phyloP scores from a whole-genome alignment of 2,888 invertebrate species.

The Eristalinus aeneus region DNA sequence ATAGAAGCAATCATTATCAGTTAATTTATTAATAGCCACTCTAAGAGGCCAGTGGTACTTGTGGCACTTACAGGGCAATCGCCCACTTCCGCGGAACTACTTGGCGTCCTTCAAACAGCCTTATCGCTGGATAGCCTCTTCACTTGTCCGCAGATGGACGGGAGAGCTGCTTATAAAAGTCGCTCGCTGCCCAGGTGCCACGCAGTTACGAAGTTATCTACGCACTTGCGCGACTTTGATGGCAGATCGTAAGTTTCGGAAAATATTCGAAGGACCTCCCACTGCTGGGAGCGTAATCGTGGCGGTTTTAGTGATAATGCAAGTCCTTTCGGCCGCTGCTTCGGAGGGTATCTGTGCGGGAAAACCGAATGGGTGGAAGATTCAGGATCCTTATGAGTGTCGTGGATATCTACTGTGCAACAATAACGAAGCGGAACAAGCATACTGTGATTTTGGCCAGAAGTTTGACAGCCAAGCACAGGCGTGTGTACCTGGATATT shows the following conservation, averaged over 20 bases:
- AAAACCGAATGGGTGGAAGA: slow-evolving; percentile 38
- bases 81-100: slow-evolving; percentile 19
- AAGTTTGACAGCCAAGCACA: slow-evolving; percentile 38
- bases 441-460: slow-evolving; percentile 48
- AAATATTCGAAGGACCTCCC: not conserved
- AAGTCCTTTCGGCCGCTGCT: not conserved
- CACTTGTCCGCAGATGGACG: not conserved
- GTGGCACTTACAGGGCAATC: slow-evolving; percentile 14
- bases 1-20: not conserved
- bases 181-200: not conserved
- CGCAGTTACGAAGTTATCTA: not conserved
- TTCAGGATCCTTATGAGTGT: slow-evolving; percentile 68
- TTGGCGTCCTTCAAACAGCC: slow-evolving; percentile 28
- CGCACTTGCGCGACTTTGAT: not conserved
- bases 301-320: not conserved
- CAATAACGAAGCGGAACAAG: slow-evolving; percentile 8
- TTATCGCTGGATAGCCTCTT: slow-evolving; percentile 17
- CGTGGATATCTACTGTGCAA: slow-evolving; percentile 67
- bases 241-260: not conserved
- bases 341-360: slow-evolving; percentile 26
- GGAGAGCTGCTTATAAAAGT: not conserved
- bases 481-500: slow-evolving; percentile 65
- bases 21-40: not conserved
- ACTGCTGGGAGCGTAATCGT: not conserved
- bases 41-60: slow-evolving; percentile 26